Evolutionary conservation across 2,797 vertebrate species (phyloP).

Genomic region (Cyprinodon diabolis): DNA sequence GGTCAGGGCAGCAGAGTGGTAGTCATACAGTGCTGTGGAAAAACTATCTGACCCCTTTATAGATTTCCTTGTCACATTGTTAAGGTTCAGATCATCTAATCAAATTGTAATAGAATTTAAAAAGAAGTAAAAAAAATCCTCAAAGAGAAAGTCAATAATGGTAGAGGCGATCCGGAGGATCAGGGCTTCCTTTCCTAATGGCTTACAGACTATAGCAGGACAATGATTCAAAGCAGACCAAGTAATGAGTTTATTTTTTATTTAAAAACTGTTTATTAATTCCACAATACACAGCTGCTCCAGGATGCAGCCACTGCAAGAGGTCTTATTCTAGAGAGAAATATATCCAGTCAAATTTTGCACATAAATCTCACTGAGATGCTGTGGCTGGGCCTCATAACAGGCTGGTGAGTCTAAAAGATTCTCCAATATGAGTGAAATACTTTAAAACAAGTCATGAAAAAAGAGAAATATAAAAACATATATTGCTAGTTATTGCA

Average conservation of each 20-base stretch:
- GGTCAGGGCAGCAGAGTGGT: conserved; percentile 40
- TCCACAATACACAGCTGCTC: too few relatives aligned
- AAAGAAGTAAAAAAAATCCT: background rate
- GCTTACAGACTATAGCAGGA: background rate
- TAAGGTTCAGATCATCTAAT: background rate
- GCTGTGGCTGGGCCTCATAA: background rate
- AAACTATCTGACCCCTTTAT: background rate
- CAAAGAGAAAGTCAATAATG: background rate
- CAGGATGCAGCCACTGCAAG: too few relatives aligned
- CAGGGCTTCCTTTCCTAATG: background rate
- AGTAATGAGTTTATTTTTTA: background rate
- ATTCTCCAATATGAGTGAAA: background rate
- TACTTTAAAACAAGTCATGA: background rate
- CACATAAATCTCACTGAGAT: background rate
- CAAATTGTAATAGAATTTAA: background rate
- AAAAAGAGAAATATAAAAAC: background rate
- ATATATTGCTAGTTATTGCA: background rate
- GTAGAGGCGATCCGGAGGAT: background rate
- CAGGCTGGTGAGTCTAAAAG: background rate
- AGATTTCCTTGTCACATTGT: background rate
- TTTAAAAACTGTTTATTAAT: too few relatives aligned
- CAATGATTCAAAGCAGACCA: background rate
- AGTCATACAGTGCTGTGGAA: background rate
- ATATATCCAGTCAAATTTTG: too few relatives aligned
- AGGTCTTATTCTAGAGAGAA: too few relatives aligned